Percentiles rank a stretch among this genome's conserved stretches.
Conservation (phyloP, 23 tunicate genomes). For the Ascidia mentula region DNA sequence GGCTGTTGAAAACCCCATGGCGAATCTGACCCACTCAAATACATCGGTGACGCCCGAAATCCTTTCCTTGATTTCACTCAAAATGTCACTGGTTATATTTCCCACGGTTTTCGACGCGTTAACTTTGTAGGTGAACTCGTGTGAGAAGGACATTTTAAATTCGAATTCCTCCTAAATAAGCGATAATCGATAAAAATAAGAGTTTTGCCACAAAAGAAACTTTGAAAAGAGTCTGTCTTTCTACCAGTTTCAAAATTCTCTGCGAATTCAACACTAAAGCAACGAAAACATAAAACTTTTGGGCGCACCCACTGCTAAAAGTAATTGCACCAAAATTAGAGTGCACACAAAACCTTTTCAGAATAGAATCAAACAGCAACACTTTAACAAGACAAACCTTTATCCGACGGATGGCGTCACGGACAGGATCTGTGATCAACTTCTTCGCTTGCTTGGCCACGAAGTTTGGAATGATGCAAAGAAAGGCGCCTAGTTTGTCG, state of each 20-base stretch:
- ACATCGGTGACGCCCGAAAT: conserved; percentile 32
- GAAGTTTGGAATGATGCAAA: conserved; percentile 69
- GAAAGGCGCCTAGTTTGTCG: conserved; percentile 41
- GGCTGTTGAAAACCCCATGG: conserved; percentile 41
- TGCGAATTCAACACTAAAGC: no score
- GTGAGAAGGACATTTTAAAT: conserved; percentile 54
- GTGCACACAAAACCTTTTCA: no score
- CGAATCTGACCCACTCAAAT: conserved; percentile 61
- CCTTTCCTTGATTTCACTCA: conserved; percentile 53
- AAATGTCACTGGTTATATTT: conserved; percentile 44
- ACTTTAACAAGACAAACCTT: conserved; percentile 61
- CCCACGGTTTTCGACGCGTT: conserved; percentile 41
- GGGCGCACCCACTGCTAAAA: no score
- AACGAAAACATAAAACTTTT: not conserved
- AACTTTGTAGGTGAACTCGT: conserved; percentile 52
- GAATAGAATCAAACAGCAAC: no score
- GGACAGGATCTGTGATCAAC: conserved; percentile 42
- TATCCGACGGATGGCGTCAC: conserved; percentile 33
- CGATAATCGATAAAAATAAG: not conserved
- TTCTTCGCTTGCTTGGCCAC: conserved; percentile 66
- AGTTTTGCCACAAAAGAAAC: no score
- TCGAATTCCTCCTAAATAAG: conserved; percentile 41
- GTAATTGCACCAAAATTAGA: no score
- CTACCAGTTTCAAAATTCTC: no score
- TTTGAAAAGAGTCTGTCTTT: no score